Evolutionary conservation across 2,888 invertebrate genomes (phyloP), one percentile per base, ranked within the genome.

Genomic region (Linyphia triangularis): DNA sequence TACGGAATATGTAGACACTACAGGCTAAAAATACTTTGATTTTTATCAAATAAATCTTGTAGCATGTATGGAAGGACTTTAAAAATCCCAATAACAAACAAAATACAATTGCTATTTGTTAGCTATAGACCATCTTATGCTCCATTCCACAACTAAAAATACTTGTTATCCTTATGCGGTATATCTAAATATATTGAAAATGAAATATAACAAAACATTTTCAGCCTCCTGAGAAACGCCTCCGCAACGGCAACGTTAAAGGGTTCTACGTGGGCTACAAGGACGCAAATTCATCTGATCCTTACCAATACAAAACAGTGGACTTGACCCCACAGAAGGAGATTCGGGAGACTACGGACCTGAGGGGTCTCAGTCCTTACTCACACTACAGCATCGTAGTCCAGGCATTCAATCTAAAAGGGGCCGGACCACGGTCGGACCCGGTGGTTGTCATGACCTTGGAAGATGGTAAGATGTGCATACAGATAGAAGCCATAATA

Each of bases 221-320:
- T 28, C 33, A 89, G 89, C 73, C 73, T 22, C 89, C 88, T 22
- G 83, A 86, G 24, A 88, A 88, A 37, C 61, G 84, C 10, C 63
- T 89, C 0, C 40, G 83, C 43, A 93, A 93, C 89, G 93, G 93
- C 2, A 90, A 92, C 19, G 92, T 93, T n/a, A 91, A 92, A 26
- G 93, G 93, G 2, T 93, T 93, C 90, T 93, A 93, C 90, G 92
- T 93, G 24, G 93, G 93, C 2, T 93, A 93, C 90, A 92, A 92
- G 81, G 91, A 91, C 81, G 91, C 92, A 63, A 92, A 92, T 73
- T 91, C 92, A 37, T 91, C 92, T 6, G 91, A 92, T 3, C 92
- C 92, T 40, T 92, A 92, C 90, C 91, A 92, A 63, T 93, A 93
- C 90, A 91, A 92, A 69, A 92, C 92, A 2, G 89, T 91, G 26